phyloP scores from a whole-genome alignment of 2,113 vertebrate genomes.

The Erinaceus europaeus region DNA sequence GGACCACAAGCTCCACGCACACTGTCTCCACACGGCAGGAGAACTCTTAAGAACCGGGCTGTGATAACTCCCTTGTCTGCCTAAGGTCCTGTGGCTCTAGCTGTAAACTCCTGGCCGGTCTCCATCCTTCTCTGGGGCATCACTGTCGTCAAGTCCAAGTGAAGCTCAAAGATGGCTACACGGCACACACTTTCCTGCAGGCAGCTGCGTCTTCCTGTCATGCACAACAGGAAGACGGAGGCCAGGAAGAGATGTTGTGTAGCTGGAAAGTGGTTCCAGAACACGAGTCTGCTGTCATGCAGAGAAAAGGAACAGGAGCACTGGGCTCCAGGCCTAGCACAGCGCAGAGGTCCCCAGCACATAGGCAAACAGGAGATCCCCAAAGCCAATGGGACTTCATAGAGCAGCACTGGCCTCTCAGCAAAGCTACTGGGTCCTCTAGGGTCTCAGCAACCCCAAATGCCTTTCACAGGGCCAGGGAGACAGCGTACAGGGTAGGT shows the following conservation, averaged over 20 bases:
- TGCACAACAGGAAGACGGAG: not conserved
- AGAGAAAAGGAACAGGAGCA: constrained; percentile 20
- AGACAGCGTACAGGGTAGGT: too few species aligned
- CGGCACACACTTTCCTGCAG: constrained; percentile 44
- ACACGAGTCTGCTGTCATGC: constrained; percentile 38
- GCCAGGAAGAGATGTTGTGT: constrained; percentile 8
- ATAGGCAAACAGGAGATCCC: not conserved
- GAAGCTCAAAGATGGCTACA: not conserved
- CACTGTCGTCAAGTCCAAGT: not conserved
- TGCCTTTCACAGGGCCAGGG: not conserved
- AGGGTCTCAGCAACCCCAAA: not conserved
- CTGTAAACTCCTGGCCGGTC: not conserved
- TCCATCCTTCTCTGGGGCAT: not conserved
- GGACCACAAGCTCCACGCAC: not conserved
- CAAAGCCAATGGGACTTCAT: constrained; percentile 7
- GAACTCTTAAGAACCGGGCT: not conserved
- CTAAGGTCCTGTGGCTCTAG: not conserved
- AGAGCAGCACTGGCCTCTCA: not conserved
- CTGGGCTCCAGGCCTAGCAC: not conserved
- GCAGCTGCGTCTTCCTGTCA: constrained; percentile 59
- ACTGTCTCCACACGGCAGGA: not conserved
- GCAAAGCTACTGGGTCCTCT: not conserved
- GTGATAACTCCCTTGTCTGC: not conserved
- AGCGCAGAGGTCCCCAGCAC: not conserved
- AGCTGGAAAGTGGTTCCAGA: constrained; percentile 18